phyloP scores from a whole-genome alignment of 23 tunicate genomes.

The Halocynthia aurantium region DNA sequence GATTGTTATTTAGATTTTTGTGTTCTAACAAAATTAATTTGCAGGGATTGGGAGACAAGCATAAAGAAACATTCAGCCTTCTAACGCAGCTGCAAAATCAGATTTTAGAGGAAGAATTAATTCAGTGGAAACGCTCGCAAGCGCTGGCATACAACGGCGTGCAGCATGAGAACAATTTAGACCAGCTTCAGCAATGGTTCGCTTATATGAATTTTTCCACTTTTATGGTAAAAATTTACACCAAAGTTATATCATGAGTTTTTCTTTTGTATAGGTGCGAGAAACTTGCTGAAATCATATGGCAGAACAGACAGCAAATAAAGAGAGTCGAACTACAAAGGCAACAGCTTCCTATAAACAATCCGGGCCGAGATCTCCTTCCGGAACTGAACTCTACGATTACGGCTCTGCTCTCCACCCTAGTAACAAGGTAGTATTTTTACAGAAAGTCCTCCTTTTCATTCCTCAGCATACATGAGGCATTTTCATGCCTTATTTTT shows the following conservation, averaged over 20 bases:
- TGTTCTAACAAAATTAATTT: not conserved
- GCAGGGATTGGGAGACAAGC: slow-evolving; percentile 65
- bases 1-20: too few relatives aligned
- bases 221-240: too few relatives aligned
- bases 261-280: slow-evolving; percentile 64
- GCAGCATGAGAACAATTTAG: slow-evolving; percentile 73
- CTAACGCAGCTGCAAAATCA: slow-evolving; percentile 76
- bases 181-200: slow-evolving; percentile 95
- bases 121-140: slow-evolving; percentile 93
- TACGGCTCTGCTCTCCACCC: slow-evolving; percentile 72
- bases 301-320: slow-evolving; percentile 97
- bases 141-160: slow-evolving; percentile 98
- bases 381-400: slow-evolving; percentile 84
- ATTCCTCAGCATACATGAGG: too few relatives aligned
- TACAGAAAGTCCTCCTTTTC: too few relatives aligned
- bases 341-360: slow-evolving; percentile 89
- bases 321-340: slow-evolving; percentile 86
- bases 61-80: slow-evolving; percentile 73
- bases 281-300: slow-evolving; percentile 86
- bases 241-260: too few relatives aligned
- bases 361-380: slow-evolving; percentile 70
- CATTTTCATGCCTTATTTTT: too few relatives aligned
- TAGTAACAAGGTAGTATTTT: slow-evolving; percentile 67
- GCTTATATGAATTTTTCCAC: not conserved
- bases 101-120: slow-evolving; percentile 79